Percentiles rank a stretch among this genome's conserved stretches.
Conservation (phyloP, 2,797 vertebrate species). For the Acipenser transmontanus region DNA sequence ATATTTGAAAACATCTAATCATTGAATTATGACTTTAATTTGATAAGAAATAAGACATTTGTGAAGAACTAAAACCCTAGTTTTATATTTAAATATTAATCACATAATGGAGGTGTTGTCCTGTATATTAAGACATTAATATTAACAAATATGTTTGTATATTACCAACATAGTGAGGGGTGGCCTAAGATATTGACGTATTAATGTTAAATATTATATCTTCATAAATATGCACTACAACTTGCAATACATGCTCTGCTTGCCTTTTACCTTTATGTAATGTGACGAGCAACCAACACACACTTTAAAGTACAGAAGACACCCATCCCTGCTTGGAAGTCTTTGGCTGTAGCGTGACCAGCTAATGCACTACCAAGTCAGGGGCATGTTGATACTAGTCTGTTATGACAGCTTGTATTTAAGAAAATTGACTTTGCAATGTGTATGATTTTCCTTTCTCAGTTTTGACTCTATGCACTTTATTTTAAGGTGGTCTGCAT, state of each 20-base stretch:
- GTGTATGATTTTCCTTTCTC: conserved; percentile 27
- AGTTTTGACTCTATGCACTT: conserved; percentile 19
- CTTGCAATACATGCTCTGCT: not conserved
- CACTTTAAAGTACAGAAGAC: not conserved
- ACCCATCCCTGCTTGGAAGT: not conserved
- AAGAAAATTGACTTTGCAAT: too few species aligned
- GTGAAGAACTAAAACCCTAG: too few species aligned
- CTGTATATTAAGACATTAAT: too few species aligned
- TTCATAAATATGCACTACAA: conserved; percentile 5
- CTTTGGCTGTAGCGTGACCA: conserved; percentile 31
- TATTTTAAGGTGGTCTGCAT: conserved; percentile 31
- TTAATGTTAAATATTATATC: conserved; percentile 5
- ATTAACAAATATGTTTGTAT: too few species aligned
- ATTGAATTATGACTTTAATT: too few species aligned
- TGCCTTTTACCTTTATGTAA: not conserved
- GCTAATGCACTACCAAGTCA: conserved; percentile 31
- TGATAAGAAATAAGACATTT: too few species aligned
- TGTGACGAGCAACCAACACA: not conserved
- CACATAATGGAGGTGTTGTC: too few species aligned
- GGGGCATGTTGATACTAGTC: conserved; percentile 31
- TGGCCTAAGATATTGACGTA: too few species aligned
- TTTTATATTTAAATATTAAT: too few species aligned
- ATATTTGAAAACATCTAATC: too few species aligned
- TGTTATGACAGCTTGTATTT: conserved; percentile 54
- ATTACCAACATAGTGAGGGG: too few species aligned